Percentiles rank a stretch among this genome's conserved stretches.
These are phyloP conservation scores for Crypturellus tataupa DNA, from an alignment of 2,797 vertebrate species.

Conservation along the genomic window DNA sequence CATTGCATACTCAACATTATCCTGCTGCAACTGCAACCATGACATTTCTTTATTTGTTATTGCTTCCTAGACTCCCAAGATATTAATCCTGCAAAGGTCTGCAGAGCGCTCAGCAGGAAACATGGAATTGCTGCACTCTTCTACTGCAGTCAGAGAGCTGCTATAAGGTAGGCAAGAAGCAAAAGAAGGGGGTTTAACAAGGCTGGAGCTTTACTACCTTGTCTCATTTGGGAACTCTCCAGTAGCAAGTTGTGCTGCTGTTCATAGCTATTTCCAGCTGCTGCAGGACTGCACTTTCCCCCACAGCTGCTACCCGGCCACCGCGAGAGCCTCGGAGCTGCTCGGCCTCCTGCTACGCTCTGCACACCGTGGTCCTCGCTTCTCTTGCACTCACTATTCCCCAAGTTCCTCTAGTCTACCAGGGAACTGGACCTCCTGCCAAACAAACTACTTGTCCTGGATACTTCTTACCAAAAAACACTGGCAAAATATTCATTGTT, in stretches of 20 bases:
- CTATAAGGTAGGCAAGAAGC: neutral
- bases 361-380: neutral
- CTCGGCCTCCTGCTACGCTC: neutral
- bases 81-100: neutral
- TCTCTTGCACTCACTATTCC: neutral
- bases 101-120: rapidly evolving
- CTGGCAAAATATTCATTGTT: neutral
- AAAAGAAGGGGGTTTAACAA: rapidly evolving
- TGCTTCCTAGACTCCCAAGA: neutral
- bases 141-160: rapidly evolving
- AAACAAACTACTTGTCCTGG: neutral
- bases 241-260: neutral
- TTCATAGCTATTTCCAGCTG: neutral
- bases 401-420: neutral
- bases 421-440: neutral
- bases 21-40: neutral
- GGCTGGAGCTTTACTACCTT: neutral
- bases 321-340: neutral
- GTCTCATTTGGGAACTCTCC: neutral
- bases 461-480: neutral
- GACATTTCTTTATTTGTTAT: neutral
- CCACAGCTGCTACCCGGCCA: no score
- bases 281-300: neutral
- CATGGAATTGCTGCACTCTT: neutral
- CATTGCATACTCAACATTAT: rapidly evolving